These are phyloP conservation scores for Artibeus jamaicensis DNA, from an alignment of 2,797 vertebrate genomes.

Conservation along the genomic window DNA sequence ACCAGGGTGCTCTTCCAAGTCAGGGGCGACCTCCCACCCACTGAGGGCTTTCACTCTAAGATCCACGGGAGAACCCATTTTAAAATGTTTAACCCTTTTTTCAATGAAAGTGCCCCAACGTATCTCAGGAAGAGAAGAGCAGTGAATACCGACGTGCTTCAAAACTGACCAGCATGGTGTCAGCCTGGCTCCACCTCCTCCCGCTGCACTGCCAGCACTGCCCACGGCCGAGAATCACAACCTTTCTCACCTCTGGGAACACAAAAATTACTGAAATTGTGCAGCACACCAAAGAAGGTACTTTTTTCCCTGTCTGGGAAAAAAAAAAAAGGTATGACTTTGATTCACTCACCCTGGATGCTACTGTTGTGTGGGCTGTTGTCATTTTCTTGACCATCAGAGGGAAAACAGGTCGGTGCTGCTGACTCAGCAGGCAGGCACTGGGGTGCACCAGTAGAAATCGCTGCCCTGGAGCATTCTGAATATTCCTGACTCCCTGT, in stretches of 20 bases:
- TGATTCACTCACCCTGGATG: background rate
- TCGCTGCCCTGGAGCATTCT: background rate
- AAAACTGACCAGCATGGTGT: accelerated
- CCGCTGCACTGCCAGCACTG: background rate
- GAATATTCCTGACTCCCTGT: background rate
- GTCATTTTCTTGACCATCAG: background rate
- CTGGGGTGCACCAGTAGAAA: background rate
- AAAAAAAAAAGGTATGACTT: background rate
- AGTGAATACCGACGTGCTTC: background rate
- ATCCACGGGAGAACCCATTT: background rate
- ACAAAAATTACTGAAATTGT: background rate
- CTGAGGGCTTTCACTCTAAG: background rate
- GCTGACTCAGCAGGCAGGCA: background rate
- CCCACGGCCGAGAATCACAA: background rate
- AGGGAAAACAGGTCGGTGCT: background rate
- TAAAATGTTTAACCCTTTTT: background rate
- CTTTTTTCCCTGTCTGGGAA: background rate
- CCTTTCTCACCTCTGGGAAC: background rate
- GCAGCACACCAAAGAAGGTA: background rate
- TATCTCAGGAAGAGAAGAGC: background rate
- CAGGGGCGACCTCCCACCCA: background rate
- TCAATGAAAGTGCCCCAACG: background rate
- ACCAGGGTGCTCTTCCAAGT: background rate
- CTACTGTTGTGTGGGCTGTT: background rate
- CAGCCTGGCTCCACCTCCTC: background rate